A percentile compares a stretch with the other conserved stretches of the same genome.
Evolutionary conservation across 1,140 invertebrate species (phyloP).

Genomic region (Magallana angulata): DNA sequence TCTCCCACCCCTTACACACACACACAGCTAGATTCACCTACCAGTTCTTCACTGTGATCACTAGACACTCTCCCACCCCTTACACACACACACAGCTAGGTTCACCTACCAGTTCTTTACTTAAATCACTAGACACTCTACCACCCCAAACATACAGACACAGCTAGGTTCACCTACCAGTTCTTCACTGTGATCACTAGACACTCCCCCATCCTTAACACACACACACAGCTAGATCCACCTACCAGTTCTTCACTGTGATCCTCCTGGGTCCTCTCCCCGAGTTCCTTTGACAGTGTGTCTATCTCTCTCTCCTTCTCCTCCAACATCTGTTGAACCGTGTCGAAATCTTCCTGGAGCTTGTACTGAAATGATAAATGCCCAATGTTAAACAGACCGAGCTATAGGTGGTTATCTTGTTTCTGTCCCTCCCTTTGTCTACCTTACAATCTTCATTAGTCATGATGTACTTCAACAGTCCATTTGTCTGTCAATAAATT

Average conservation of each 20-base stretch:
- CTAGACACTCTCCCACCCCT: neutral
- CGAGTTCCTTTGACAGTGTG: constrained; percentile 70
- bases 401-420: no score
- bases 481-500: neutral
- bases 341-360: constrained; percentile 78
- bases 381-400: no score
- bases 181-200: constrained; percentile 11
- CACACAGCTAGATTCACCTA: neutral
- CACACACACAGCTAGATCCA: neutral
- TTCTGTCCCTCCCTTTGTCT: no score
- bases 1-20: neutral
- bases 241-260: constrained; percentile 43
- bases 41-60: constrained; percentile 41
- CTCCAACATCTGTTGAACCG: constrained; percentile 77
- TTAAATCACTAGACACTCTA: neutral
- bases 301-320: constrained; percentile 77
- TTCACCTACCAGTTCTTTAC: constrained; percentile 40
- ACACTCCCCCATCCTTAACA: neutral
- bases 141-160: neutral
- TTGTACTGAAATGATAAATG: constrained; percentile 66
- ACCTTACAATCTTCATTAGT: no score
- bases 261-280: constrained; percentile 56
- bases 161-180: constrained; percentile 16
- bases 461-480: neutral
- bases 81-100: neutral